Base-by-base conservation (phyloP, 2,113 vertebrate genomes). In the Sceloporus undulatus region DNA sequence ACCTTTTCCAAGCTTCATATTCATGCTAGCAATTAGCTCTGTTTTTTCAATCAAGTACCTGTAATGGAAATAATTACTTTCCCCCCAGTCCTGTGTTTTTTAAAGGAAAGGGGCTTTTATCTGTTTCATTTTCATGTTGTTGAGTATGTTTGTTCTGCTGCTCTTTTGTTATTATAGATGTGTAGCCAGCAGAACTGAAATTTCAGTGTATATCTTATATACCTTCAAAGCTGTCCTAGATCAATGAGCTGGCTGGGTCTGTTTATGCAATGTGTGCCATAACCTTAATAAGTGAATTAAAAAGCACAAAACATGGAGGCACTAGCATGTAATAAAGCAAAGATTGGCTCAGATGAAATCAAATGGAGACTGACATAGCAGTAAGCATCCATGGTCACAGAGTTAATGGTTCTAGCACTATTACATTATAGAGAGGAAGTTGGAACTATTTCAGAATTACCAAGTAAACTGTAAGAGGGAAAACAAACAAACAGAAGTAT, bases 241-340 rank as follows among this genome's bases (percentile, higher is more conserved):
- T 84, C 48, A 56, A 18, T 73, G 66, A 74, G 27, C 25, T 38
- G 19, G 19, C 48, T 56, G 70, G 34, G 18, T 42, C 18, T 70
- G 81, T 29, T 84, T 73, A 70, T 70, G 29, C 27, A 29, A 27
- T 34, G 3, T 82, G 48, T 54, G 42, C 42, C 27, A 84, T 11
- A 81, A 21, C 70, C 83, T 59, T 42, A 78, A 86, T 89, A 89
- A 38, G 4, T 25, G 73, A n/a, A 56, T 19, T 10, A 29, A 87
- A 11, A 91, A 87, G 42, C 79, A 77, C 2, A 42, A 85, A 91
- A 81, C 14, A 19, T 52, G 2, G n/a, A 83, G 62, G 70, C 52
- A 71, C 21, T 73, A 76, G 52, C 6, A 86, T 74, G 83, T 83
- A 85, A 82, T 83, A 78, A 89, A 91, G 84, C 76, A 91, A 91